These are phyloP conservation scores for Oryzias javanicus DNA, from an alignment of 2,113 vertebrate species.

Conservation along the genomic window DNA sequence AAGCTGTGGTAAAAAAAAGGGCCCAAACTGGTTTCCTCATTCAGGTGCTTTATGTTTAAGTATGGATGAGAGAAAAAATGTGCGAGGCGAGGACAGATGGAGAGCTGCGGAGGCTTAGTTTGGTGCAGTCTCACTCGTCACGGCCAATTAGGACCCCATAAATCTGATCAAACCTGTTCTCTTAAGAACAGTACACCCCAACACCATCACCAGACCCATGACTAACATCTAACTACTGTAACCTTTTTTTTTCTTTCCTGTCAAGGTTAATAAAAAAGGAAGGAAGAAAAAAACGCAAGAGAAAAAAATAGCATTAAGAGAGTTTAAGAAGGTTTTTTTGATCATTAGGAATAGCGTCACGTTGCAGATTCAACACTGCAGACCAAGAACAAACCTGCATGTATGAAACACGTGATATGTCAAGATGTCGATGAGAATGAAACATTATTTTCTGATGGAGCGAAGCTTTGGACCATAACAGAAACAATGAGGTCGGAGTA, in stretches of 20 bases:
- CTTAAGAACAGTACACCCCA: constrained; percentile 50
- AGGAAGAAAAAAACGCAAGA: constrained; percentile 39
- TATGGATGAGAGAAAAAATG: constrained; percentile 11
- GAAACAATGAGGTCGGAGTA: neutral
- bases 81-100: constrained; percentile 18
- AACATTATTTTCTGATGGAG: constrained; percentile 47
- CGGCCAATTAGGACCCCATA: constrained; percentile 69
- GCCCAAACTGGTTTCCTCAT: constrained; percentile 11
- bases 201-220: constrained; percentile 55
- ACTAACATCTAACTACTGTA: constrained; percentile 68
- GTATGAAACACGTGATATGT: constrained; percentile 34
- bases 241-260: constrained; percentile 60
- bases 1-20: constrained; percentile 17
- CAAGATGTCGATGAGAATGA: constrained; percentile 48
- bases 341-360: constrained; percentile 16
- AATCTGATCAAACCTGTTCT: constrained; percentile 71
- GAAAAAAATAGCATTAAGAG: constrained; percentile 34
- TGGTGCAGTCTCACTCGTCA: constrained; percentile 61
- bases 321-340: constrained; percentile 23
- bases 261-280: constrained; percentile 45
- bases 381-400: constrained; percentile 24
- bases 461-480: constrained; percentile 5
- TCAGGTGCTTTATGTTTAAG: constrained; percentile 26
- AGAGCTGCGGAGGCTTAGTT: constrained; percentile 31
- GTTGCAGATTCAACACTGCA: constrained; percentile 33